Evolutionary conservation across 2,888 invertebrate species (phyloP).

Genomic region (Conchocele bisecta): DNA sequence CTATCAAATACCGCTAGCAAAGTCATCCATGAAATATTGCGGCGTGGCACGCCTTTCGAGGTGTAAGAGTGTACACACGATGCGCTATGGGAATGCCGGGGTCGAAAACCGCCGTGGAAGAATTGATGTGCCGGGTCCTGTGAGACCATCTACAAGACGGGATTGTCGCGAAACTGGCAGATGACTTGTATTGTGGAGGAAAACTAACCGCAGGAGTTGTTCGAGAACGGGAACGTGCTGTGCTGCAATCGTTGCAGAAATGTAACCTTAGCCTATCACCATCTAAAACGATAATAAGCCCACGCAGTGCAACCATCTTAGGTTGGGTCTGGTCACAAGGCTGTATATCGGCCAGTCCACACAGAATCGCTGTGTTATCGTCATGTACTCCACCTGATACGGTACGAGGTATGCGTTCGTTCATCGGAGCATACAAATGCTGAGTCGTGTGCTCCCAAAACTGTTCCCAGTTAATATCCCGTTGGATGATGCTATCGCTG

Average conservation of each 20-base stretch:
- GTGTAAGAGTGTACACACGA: conserved; percentile 44
- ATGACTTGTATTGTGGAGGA: conserved; percentile 59
- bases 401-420: conserved; percentile 51
- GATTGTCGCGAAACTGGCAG: conserved; percentile 52
- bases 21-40: conserved; percentile 53
- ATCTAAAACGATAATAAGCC: conserved; percentile 41
- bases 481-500: conserved; percentile 9
- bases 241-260: conserved; percentile 25
- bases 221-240: conserved; percentile 21
- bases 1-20: conserved; percentile 54
- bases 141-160: conserved; percentile 48
- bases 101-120: conserved; percentile 62
- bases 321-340: conserved; percentile 60
- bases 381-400: conserved; percentile 36
- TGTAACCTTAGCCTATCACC: conserved; percentile 31
- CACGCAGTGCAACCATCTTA: conserved; percentile 37
- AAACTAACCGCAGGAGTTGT: conserved; percentile 41
- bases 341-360: conserved; percentile 49
- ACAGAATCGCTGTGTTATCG: conserved; percentile 43
- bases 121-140: conserved; percentile 50
- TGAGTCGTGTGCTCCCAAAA: conserved; percentile 35
- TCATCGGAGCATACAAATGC: conserved; percentile 58
- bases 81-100: conserved; percentile 66
- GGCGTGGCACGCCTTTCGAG: conserved; percentile 43
- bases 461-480: conserved; percentile 8